Conservation (phyloP, 2,113 vertebrate genomes). For the Menidia beryllina region DNA sequence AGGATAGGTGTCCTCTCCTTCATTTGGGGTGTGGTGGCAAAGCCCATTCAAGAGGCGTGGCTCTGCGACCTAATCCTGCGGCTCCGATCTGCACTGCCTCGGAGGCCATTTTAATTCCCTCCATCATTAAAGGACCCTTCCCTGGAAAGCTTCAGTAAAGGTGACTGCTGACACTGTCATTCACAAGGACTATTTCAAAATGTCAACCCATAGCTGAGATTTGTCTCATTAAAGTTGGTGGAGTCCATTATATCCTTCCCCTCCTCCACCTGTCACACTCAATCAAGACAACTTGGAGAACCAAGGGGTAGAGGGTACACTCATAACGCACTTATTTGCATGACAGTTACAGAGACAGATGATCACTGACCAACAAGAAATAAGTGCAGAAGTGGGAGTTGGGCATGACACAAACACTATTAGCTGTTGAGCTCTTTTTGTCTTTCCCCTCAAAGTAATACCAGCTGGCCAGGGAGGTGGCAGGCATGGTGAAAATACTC, state of each 20-base stretch:
- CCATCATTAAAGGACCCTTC: conserved; percentile 76
- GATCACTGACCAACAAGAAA: conserved; percentile 64
- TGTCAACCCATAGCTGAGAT: conserved; percentile 80
- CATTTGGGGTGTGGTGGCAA: conserved; percentile 57
- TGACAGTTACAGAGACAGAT: conserved; percentile 48
- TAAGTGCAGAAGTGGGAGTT: conserved; percentile 25
- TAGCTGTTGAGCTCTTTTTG: conserved; percentile 21
- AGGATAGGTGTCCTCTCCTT: conserved; percentile 37
- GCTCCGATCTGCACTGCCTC: conserved; percentile 53
- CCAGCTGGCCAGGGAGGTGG: conserved; percentile 36
- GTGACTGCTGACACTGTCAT: conserved; percentile 82
- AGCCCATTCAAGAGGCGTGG: conserved; percentile 69
- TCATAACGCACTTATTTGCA: conserved; percentile 71
- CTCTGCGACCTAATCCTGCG: conserved; percentile 74
- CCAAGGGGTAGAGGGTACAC: conserved; percentile 53
- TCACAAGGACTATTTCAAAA: conserved; percentile 83
- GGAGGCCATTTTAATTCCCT: conserved; percentile 81
- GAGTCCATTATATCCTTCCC: conserved; percentile 68
- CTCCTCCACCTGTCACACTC: conserved; percentile 69
- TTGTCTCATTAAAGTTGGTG: conserved; percentile 82
- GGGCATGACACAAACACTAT: conserved; percentile 31
- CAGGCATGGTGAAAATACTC: conserved; percentile 41
- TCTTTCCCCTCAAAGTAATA: conserved; percentile 50
- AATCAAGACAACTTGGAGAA: conserved; percentile 64
- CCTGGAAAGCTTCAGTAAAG: conserved; percentile 78